phyloP scores from a whole-genome alignment of 2,797 vertebrate genomes.

The Vipera ursinii region DNA sequence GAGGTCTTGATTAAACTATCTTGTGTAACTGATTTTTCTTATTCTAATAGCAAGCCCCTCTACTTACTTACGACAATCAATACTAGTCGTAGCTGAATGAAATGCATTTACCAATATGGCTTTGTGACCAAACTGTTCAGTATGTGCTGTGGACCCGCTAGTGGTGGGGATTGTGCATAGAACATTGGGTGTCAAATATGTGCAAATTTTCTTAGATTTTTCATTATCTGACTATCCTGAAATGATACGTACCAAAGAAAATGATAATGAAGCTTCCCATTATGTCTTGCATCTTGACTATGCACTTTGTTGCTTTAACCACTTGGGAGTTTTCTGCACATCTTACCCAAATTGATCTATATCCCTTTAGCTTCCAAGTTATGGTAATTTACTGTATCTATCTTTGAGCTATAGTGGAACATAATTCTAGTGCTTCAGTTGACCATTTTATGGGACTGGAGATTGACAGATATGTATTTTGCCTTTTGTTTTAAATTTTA shows the following conservation, averaged over 20 bases:
- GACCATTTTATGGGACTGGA: not conserved
- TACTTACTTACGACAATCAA: slow-evolving; percentile 12
- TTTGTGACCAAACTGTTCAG: not conserved
- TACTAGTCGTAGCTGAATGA: not conserved
- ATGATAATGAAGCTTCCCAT: not conserved
- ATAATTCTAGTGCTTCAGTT: not conserved
- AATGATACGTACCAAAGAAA: not conserved
- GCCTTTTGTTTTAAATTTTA: not conserved
- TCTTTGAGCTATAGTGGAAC: not conserved
- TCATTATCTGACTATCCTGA: not conserved
- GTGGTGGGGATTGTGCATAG: not conserved
- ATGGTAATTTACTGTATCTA: not conserved
- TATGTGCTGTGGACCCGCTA: not conserved
- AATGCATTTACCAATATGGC: not conserved
- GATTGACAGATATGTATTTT: not conserved
- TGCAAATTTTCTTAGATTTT: not conserved
- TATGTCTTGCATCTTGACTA: not conserved
- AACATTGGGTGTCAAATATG: not conserved
- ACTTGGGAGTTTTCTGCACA: not conserved
- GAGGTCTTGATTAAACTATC: not conserved
- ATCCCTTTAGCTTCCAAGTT: not conserved
- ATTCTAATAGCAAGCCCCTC: slow-evolving; percentile 57
- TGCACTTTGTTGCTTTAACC: not conserved
- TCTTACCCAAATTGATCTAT: not conserved
- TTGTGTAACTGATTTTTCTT: not conserved